Evolutionary conservation across 2,113 vertebrate species (phyloP).

Genomic region (Cairina moschata): DNA sequence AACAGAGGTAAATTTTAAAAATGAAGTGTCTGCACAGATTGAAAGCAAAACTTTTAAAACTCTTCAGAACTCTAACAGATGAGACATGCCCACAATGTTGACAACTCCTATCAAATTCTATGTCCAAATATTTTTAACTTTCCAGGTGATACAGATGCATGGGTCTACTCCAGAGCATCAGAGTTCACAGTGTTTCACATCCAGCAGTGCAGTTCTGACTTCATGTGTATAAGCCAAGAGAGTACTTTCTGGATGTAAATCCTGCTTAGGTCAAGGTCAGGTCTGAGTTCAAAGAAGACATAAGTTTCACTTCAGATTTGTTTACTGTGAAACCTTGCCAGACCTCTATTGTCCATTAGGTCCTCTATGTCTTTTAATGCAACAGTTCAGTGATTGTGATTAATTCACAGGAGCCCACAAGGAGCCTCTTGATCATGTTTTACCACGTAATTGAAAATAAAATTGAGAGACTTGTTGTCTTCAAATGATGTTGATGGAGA

Average conservation of each 20-base stretch:
- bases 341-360: background rate
- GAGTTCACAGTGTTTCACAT: background rate
- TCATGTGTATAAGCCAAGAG: background rate
- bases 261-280: background rate
- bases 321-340: constrained; percentile 32
- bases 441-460: constrained; percentile 23
- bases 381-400: background rate
- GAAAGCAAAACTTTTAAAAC: constrained; percentile 32
- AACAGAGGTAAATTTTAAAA: constrained; percentile 34
- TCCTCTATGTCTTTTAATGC: constrained; percentile 3
- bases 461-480: constrained; percentile 1
- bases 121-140: constrained; percentile 11
- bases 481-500: background rate
- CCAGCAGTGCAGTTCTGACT: background rate
- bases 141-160: background rate
- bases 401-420: constrained; percentile 28
- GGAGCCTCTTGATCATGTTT: constrained; percentile 11
- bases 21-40: background rate
- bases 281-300: constrained; percentile 24
- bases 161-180: background rate
- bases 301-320: constrained; percentile 20
- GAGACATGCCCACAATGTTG: background rate
- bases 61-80: background rate
- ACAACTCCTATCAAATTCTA: background rate
- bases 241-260: constrained; percentile 1